Percentiles rank a stretch among this genome's conserved stretches.
These are phyloP conservation scores for Elgonia sp. DNA, from an alignment of 2,888 invertebrate genomes.

Conservation along the genomic window DNA sequence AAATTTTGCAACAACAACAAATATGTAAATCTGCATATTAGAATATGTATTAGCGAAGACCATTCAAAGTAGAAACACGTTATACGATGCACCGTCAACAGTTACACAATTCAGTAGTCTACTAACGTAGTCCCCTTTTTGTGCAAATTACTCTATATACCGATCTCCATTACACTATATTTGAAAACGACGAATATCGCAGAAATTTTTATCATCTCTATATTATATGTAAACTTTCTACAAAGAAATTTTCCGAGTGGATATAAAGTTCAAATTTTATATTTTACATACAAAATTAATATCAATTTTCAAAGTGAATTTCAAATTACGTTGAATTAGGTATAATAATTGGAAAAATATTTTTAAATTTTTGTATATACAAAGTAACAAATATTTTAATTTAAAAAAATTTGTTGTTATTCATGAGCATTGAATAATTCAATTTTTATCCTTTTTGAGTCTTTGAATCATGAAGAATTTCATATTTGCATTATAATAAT, in stretches of 20 bases:
- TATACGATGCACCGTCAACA: slow-evolving; percentile 25
- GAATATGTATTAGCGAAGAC: slow-evolving; percentile 34
- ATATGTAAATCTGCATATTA: slow-evolving; percentile 29
- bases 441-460: background rate
- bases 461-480: background rate
- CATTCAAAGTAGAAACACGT: slow-evolving; percentile 41
- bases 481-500: background rate
- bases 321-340: no score
- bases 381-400: no score
- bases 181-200: slow-evolving; percentile 31
- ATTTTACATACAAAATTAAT: background rate
- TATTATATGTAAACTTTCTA: background rate
- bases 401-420: no score
- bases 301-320: background rate
- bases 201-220: background rate
- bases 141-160: slow-evolving; percentile 25
- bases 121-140: slow-evolving; percentile 23
- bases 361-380: no score
- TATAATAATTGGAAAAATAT: no score
- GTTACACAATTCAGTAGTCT: slow-evolving; percentile 47
- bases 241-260: slow-evolving; percentile 9
- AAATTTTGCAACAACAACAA: slow-evolving; percentile 28
- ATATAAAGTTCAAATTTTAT: background rate
- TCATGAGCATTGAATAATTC: background rate
- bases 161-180: slow-evolving; percentile 4